Conservation (phyloP, 1,140 invertebrate genomes). For the Forficula auricularia region DNA sequence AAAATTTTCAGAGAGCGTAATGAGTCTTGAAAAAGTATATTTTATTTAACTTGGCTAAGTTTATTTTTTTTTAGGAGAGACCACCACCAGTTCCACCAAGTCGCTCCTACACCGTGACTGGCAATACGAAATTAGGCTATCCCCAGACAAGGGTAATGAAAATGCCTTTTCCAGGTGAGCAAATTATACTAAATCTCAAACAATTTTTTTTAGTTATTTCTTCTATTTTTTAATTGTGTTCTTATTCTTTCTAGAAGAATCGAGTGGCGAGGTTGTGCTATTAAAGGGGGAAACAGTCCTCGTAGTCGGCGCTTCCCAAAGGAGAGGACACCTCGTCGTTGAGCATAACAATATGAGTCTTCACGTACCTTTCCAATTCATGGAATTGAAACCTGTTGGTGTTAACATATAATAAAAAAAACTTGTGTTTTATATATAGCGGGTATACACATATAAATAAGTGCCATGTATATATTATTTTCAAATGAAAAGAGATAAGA, state of each 20-base stretch:
- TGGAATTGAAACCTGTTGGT: conserved; percentile 46
- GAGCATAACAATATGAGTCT: conserved; percentile 62
- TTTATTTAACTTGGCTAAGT: too few relatives aligned
- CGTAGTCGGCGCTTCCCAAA: conserved; percentile 61
- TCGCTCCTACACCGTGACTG: conserved; percentile 72
- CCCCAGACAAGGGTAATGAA: conserved; percentile 83
- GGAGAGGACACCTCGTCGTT: conserved; percentile 63
- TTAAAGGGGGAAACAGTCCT: conserved; percentile 66
- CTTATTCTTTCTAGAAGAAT: conserved; percentile 31
- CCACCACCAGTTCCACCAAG: conserved; percentile 79
- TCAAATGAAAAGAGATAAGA: too few relatives aligned
- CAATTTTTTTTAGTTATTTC: background rate
- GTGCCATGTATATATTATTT: too few relatives aligned
- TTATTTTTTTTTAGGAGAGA: conserved; percentile 46
- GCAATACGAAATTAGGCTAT: conserved; percentile 82
- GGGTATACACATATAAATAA: too few relatives aligned
- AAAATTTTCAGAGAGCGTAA: too few relatives aligned
- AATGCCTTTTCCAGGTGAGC: conserved; percentile 59
- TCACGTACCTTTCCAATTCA: conserved; percentile 73
- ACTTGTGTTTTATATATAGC: too few relatives aligned
- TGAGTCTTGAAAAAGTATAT: too few relatives aligned
- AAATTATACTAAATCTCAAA: too few relatives aligned
- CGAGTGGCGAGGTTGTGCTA: conserved; percentile 38
- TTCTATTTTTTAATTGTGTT: conserved; percentile 4
- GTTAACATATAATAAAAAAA: conserved; percentile 9